These are phyloP conservation scores for Contarinia nasturtii DNA, from an alignment of 1,140 invertebrate genomes.

Conservation along the genomic window DNA sequence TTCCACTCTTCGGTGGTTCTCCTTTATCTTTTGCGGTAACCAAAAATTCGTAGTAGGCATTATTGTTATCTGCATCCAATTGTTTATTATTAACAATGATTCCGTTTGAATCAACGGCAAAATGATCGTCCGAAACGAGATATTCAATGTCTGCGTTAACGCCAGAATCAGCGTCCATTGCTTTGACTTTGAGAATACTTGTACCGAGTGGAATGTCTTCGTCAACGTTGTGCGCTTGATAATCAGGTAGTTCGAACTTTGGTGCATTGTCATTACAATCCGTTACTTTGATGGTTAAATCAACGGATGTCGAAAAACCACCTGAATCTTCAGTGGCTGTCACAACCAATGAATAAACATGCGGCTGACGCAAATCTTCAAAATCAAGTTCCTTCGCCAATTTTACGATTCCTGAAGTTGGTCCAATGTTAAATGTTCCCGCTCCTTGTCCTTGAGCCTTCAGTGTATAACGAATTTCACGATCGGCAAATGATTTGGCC, in stretches of 20 bases:
- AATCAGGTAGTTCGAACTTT: conserved; percentile 86
- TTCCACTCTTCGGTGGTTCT: conserved; percentile 76
- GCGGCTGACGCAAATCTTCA: conserved; percentile 80
- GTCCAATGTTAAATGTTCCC: conserved; percentile 87
- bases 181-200: conserved; percentile 78
- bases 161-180: conserved; percentile 80
- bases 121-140: conserved; percentile 77
- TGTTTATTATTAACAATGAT: conserved; percentile 85
- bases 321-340: conserved; percentile 91
- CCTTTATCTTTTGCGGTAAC: conserved; percentile 87
- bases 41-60: conserved; percentile 86
- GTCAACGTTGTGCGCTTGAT: conserved; percentile 86
- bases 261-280: conserved; percentile 90
- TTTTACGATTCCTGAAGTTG: conserved; percentile 83
- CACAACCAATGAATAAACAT: conserved; percentile 78
- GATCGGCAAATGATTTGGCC: conserved; percentile 87
- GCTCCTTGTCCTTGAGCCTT: conserved; percentile 86
- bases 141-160: conserved; percentile 88
- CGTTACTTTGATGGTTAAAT: conserved; percentile 77
- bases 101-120: conserved; percentile 76
- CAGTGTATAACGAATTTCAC: conserved; percentile 82
- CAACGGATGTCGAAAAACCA: conserved; percentile 85
- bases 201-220: conserved; percentile 83
- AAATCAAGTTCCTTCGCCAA: conserved; percentile 88
- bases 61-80: conserved; percentile 86